These are phyloP conservation scores for Etheostoma nigrum DNA, from an alignment of 2,797 vertebrate species.

Conservation along the genomic window DNA sequence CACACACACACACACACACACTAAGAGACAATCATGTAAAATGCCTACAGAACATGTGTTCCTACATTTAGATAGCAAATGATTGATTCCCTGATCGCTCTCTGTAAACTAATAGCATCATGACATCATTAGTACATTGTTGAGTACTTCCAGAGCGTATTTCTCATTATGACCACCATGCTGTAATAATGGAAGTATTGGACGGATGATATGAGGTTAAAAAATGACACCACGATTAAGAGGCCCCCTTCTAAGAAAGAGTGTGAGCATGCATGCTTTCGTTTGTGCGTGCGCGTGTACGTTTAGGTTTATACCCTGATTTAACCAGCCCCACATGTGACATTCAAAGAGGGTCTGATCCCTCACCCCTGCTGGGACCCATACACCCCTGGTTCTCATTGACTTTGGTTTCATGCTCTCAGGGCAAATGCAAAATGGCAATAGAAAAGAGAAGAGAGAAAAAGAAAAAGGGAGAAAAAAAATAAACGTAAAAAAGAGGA, in stretches of 20 bases:
- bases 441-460: constrained; percentile 46
- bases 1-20: constrained; percentile 8
- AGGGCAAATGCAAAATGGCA: constrained; percentile 69
- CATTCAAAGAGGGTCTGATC: constrained; percentile 75
- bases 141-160: constrained; percentile 34
- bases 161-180: constrained; percentile 42
- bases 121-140: constrained; percentile 51
- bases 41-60: constrained; percentile 7
- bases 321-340: constrained; percentile 82
- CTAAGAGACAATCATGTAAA: constrained; percentile 21
- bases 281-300: constrained; percentile 25
- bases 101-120: constrained; percentile 40
- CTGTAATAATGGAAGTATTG: constrained; percentile 40
- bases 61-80: constrained; percentile 25
- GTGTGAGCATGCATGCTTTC: constrained; percentile 20
- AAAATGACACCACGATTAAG: constrained; percentile 52
- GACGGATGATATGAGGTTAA: constrained; percentile 54
- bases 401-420: constrained; percentile 79
- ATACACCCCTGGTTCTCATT: constrained; percentile 77
- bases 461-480: constrained; percentile 56
- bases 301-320: constrained; percentile 55
- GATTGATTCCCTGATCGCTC: constrained; percentile 38
- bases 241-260: constrained; percentile 20
- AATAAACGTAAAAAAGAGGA: constrained; percentile 76
- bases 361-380: constrained; percentile 75